Conservation (phyloP, 30 jellyfish, hydroid and myxozoan genomes). For the Hydra vulgaris region DNA sequence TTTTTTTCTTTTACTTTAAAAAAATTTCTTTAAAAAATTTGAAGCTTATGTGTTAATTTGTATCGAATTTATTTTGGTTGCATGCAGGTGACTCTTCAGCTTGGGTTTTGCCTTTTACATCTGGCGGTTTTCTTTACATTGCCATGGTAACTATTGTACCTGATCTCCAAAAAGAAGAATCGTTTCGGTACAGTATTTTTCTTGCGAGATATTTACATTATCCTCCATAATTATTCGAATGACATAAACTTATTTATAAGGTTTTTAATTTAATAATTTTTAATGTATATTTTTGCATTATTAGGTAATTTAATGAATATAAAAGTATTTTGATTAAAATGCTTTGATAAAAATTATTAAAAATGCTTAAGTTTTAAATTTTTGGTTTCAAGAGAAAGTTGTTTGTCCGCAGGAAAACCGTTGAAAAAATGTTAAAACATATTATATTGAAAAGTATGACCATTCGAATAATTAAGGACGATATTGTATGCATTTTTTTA, state of each 20-base stretch:
- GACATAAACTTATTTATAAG: background rate
- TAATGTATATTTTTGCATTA: background rate
- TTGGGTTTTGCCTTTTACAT: slow-evolving; percentile 93
- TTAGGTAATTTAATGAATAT: no score
- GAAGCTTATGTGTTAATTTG: background rate
- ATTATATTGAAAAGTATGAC: no score
- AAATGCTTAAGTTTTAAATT: no score
- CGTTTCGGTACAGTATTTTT: slow-evolving; percentile 27
- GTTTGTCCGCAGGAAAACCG: no score
- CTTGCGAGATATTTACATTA: background rate
- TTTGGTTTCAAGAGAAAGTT: no score
- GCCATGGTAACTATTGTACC: slow-evolving; percentile 98
- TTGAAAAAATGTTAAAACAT: no score
- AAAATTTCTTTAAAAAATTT: background rate
- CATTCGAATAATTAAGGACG: no score
- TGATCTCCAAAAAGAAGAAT: slow-evolving; percentile 64
- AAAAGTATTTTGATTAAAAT: no score
- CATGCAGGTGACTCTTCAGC: slow-evolving; percentile 85
- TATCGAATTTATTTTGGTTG: background rate
- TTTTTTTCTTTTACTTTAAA: background rate
- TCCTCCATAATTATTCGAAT: no score
- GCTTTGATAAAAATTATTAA: no score
- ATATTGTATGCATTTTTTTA: no score
- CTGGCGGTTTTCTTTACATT: slow-evolving; percentile 94
- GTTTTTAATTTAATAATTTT: no score